Base-by-base conservation (phyloP, 2,888 invertebrate species). In the Monopis laevigella region DNA sequence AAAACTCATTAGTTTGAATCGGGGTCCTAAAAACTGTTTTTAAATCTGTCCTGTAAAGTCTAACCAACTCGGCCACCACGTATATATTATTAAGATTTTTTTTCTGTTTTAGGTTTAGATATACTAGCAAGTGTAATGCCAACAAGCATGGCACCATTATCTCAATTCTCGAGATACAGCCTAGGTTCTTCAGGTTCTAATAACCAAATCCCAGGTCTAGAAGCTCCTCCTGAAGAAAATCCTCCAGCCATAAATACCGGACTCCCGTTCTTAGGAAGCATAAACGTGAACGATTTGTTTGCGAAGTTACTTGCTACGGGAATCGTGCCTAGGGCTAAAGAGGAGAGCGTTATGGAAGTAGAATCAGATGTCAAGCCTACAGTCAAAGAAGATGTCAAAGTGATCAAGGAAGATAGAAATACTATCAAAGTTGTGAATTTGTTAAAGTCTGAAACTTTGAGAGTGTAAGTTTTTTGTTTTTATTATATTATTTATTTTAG, bases 241-340 rank as follows among this genome's bases (percentile, higher is more conserved):
- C 32, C 45, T 0, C 66, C 70, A 0, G 43, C 49, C 13, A 51
- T 63, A 13, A 42, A 49, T 2, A 45, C 51, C 4, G 29, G 45
- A 11, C 43, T 69, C 11, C 65, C 68, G 10, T 47, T 59, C 8
- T 57, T 81, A 1, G 62, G 68, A 14, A 66, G 70, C 42, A 63
- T 88, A 2, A 92, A 94, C 55, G 89, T 97, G 16, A 89, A 86
- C 46, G 92, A 93, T 49, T 72, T 97, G 18, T 92, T 95, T 59
- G 88, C 91, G 46, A 92, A 93, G 64, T 71, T 97, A 5, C 88
- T 96, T 1, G 90, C 90, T 0, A 89, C 91, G 2, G 96, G 93
- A n/a, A 88, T 93, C 38, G 85, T 93, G 24, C 24, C 21, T 1
- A 39, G 27, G 2, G n/a, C 17, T 7, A 18, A 19, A 11, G 2